These are phyloP conservation scores for Cephus pulcher DNA, from an alignment of 2,888 invertebrate species.

Conservation along the genomic window DNA sequence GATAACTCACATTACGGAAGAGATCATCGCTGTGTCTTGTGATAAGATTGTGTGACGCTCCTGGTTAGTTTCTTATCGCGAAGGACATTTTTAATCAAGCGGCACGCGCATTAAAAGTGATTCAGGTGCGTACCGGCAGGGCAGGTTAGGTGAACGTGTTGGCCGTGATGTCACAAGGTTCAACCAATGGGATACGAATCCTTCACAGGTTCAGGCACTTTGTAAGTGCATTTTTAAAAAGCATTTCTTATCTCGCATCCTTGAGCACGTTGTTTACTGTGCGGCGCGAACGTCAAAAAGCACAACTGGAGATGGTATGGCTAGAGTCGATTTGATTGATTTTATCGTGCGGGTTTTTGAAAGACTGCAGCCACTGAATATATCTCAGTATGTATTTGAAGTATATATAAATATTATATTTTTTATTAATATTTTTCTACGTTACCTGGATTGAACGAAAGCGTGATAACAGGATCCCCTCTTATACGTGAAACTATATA, in stretches of 20 bases:
- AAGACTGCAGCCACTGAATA: background rate
- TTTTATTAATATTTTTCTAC: background rate
- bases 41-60: slow-evolving; percentile 3
- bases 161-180: slow-evolving; percentile 10
- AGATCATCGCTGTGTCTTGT: slow-evolving; percentile 7
- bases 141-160: slow-evolving; percentile 45
- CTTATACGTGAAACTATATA: background rate
- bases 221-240: slow-evolving; percentile 13
- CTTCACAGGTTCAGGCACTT: slow-evolving; percentile 17
- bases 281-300: background rate
- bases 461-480: background rate
- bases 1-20: slow-evolving; percentile 6
- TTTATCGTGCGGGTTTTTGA: background rate
- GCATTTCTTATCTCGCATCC: background rate
- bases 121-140: slow-evolving; percentile 41
- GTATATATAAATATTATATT: background rate
- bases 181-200: slow-evolving; percentile 12
- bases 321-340: background rate
- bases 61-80: slow-evolving; percentile 6
- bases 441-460: background rate
- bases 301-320: background rate
- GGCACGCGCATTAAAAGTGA: slow-evolving; percentile 32
- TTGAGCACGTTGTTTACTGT: background rate
- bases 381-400: background rate
- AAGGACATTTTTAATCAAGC: slow-evolving; percentile 1